Conservation (phyloP, 1,140 invertebrate species). For the Apis dorsata region DNA sequence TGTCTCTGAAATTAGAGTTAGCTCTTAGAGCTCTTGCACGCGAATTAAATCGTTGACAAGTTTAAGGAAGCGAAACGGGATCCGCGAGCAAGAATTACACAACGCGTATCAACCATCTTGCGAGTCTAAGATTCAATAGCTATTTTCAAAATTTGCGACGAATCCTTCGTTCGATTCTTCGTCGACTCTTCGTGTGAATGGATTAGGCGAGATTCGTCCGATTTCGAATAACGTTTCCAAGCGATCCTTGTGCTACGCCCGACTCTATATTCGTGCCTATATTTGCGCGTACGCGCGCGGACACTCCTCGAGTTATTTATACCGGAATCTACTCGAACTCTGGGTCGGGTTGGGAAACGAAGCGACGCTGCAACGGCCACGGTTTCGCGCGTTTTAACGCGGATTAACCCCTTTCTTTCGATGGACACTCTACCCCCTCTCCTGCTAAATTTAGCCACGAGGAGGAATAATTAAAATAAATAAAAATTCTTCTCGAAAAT, state of each 20-base stretch:
- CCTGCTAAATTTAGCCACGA: no score
- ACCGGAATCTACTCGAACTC: constrained; percentile 53
- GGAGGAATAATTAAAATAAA: no score
- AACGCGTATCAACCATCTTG: not conserved
- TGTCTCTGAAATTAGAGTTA: not conserved
- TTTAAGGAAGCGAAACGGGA: constrained; percentile 28
- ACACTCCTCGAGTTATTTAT: constrained; percentile 63
- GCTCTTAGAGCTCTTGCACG: not conserved
- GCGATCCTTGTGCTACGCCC: not conserved
- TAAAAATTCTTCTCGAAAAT: no score
- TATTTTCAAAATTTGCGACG: not conserved
- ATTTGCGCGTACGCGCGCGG: constrained; percentile 27
- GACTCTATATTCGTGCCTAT: constrained; percentile 11
- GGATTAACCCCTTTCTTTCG: not conserved
- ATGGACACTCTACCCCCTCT: no score
- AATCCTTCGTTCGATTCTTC: not conserved
- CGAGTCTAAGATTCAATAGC: no score
- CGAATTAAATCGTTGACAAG: constrained; percentile 16
- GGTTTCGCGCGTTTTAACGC: constrained; percentile 21
- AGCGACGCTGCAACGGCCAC: not conserved
- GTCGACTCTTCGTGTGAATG: no score
- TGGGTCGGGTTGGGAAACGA: constrained; percentile 9
- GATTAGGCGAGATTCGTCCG: no score
- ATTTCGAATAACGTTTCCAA: not conserved
- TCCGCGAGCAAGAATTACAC: not conserved